Evolutionary conservation across 2,797 vertebrate genomes (phyloP).

Genomic region (Cirrhinus mrigala): DNA sequence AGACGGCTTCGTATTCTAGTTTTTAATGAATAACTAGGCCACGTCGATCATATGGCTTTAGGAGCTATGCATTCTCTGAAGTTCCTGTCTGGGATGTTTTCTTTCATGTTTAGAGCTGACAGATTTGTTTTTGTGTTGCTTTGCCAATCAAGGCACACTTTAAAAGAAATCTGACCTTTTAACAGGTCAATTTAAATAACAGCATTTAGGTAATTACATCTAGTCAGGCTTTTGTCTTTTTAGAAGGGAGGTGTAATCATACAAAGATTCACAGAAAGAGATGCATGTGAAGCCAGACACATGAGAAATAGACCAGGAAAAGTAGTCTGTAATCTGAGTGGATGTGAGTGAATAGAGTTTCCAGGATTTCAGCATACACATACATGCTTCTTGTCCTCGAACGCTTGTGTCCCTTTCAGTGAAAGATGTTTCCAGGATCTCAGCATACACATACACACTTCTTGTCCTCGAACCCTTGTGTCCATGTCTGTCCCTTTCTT

Average conservation of each 20-base stretch:
- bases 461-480: background rate
- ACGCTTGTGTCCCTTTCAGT: too few relatives aligned
- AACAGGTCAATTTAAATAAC: constrained; percentile 11
- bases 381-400: background rate
- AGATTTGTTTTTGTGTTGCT: constrained; percentile 39
- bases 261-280: background rate
- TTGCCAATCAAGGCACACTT: constrained; percentile 18
- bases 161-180: constrained; percentile 25
- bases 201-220: constrained; percentile 2
- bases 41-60: constrained; percentile 51
- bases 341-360: background rate
- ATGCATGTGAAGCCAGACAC: background rate
- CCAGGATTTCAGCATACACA: too few relatives aligned
- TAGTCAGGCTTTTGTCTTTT: background rate
- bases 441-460: background rate
- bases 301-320: background rate
- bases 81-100: constrained; percentile 31
- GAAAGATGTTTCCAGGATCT: too few relatives aligned
- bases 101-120: constrained; percentile 50
- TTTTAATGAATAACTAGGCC: constrained; percentile 65
- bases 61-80: constrained; percentile 31
- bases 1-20: constrained; percentile 38
- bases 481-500: background rate
- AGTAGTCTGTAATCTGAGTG: background rate
- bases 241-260: background rate